Evolutionary conservation across 2,113 vertebrate genomes (phyloP).

Genomic region (Corythornis madagascariensis): DNA sequence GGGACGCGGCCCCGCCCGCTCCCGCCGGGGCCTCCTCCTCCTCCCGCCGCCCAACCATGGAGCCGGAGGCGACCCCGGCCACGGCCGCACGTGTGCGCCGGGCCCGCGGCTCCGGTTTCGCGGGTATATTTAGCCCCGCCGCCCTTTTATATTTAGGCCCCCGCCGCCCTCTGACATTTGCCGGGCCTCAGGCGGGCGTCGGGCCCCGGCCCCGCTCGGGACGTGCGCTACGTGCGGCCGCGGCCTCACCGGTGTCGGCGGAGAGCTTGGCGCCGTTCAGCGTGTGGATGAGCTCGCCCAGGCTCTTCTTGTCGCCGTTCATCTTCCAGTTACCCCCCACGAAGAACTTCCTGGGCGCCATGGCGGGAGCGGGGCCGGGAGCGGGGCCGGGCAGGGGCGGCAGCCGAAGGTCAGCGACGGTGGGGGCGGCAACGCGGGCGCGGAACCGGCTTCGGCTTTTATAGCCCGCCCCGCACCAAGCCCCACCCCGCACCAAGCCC

Average conservation of each 20-base stretch:
- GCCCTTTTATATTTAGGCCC: conserved; percentile 48
- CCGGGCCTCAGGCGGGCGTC: background rate
- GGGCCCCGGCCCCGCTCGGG: background rate
- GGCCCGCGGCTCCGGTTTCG: conserved; percentile 9
- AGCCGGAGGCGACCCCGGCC: background rate
- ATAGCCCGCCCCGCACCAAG: background rate
- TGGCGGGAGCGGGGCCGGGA: conserved; percentile 43
- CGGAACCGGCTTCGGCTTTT: background rate
- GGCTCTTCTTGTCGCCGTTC: conserved; percentile 94
- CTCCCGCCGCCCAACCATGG: background rate
- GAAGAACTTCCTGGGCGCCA: conserved; percentile 94
- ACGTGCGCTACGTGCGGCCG: conserved; percentile 51
- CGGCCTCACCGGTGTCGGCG: conserved; percentile 84
- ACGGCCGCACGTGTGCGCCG: background rate
- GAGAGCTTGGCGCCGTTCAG: conserved; percentile 87
- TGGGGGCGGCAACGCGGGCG: background rate
- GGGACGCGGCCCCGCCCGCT: background rate
- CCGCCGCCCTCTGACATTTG: conserved; percentile 64
- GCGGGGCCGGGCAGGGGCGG: too few relatives aligned
- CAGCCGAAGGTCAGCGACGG: conserved; percentile 41
- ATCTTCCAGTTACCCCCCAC: conserved; percentile 98
- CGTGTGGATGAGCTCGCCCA: conserved; percentile 88
- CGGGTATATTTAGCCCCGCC: conserved; percentile 18
- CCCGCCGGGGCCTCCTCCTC: too few relatives aligned
- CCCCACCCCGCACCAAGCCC: background rate